A percentile compares a stretch with the other conserved stretches of the same genome.
Evolutionary conservation across 1,140 invertebrate species (phyloP).

Genomic region (Drosophila trapezifrons): DNA sequence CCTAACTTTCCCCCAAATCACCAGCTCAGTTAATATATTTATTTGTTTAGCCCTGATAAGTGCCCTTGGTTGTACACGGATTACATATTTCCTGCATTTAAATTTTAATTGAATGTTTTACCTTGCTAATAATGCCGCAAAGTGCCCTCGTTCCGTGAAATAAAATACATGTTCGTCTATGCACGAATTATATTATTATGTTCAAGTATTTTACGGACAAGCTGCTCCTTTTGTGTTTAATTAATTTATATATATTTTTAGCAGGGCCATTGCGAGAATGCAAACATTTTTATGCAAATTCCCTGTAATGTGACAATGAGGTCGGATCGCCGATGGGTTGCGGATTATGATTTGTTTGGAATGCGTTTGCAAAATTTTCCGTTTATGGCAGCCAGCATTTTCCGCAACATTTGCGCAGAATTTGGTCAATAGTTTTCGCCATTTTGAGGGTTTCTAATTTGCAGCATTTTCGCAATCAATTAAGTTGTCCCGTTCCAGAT

Average conservation of each 20-base stretch:
- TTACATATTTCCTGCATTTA: conserved; percentile 17
- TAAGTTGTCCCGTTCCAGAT: conserved; percentile 8
- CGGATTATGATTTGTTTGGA: conserved; percentile 24
- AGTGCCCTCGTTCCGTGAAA: conserved; percentile 1
- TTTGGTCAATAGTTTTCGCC: conserved; percentile 39
- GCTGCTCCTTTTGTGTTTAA: conserved; percentile 22
- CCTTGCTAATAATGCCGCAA: conserved; percentile 22
- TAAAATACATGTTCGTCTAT: neutral
- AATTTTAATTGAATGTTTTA: conserved; percentile 48
- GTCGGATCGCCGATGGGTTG: neutral
- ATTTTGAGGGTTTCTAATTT: conserved; percentile 30
- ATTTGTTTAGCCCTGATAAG: too few species aligned
- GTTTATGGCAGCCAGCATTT: conserved; percentile 23
- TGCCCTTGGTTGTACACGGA: conserved; percentile 1
- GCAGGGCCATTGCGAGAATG: conserved; percentile 14
- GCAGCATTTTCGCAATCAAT: conserved; percentile 18
- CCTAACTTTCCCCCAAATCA: too few species aligned
- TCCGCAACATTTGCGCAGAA: conserved; percentile 22
- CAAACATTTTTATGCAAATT: conserved; percentile 42
- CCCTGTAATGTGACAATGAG: conserved; percentile 45
- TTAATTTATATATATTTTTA: conserved; percentile 50
- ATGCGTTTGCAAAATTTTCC: conserved; percentile 2
- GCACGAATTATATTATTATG: neutral
- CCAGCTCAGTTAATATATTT: too few species aligned
- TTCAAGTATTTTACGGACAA: neutral